phyloP scores from a whole-genome alignment of 2,797 vertebrate species.

The Rhinichthys osculus region DNA sequence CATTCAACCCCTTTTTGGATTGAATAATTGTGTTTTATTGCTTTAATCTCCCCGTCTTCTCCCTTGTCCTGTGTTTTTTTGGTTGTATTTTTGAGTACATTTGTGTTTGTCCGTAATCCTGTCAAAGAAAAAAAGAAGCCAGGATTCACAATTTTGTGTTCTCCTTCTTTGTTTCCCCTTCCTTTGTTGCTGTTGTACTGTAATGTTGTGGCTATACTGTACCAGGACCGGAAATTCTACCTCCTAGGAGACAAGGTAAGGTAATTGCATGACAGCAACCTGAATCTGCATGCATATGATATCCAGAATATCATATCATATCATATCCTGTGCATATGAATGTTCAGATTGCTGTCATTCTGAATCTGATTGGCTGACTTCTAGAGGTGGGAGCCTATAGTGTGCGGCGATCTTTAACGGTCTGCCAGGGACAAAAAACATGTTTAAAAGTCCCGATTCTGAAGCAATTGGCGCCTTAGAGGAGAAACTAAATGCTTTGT shows the following conservation, averaged over 20 bases:
- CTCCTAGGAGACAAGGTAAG: slow-evolving; percentile 77
- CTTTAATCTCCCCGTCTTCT: slow-evolving; percentile 33
- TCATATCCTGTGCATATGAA: slow-evolving; percentile 19
- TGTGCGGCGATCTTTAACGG: background rate
- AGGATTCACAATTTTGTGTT: slow-evolving; percentile 77
- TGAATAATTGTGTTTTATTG: slow-evolving; percentile 38
- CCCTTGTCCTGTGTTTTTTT: slow-evolving; percentile 55
- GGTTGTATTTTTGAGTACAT: slow-evolving; percentile 57
- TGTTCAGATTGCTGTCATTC: slow-evolving; percentile 44
- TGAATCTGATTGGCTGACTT: background rate
- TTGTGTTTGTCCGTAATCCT: slow-evolving; percentile 69
- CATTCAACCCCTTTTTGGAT: slow-evolving; percentile 27
- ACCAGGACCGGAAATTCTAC: slow-evolving; percentile 72
- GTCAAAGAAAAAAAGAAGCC: slow-evolving; percentile 72
- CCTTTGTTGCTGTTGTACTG: slow-evolving; percentile 68
- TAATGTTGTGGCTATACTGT: slow-evolving; percentile 69
- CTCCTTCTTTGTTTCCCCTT: slow-evolving; percentile 67
- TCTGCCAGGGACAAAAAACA: background rate
- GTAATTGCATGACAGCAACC: slow-evolving; percentile 52
- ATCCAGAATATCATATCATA: slow-evolving; percentile 1
- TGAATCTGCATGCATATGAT: slow-evolving; percentile 61
- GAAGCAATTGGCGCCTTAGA: background rate
- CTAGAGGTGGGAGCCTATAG: background rate
- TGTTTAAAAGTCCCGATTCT: background rate
- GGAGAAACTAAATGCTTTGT: too few species aligned